Percentiles rank a stretch among this genome's conserved stretches.
Evolutionary conservation across 2,113 vertebrate species (phyloP).

Genomic region (Picathartes gymnocephalus): DNA sequence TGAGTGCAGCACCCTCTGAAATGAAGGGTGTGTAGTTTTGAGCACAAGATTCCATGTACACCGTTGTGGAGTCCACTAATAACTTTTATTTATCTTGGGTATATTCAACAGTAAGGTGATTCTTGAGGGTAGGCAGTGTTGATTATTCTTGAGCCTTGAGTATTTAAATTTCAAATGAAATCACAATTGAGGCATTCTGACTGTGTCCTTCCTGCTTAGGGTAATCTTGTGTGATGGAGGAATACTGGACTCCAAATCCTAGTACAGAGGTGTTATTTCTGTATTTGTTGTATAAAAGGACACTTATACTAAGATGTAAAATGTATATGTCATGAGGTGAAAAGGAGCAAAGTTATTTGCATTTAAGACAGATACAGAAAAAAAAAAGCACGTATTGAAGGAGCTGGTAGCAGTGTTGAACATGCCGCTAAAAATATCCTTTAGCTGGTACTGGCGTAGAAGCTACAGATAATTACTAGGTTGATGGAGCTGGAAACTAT

Average conservation of each 20-base stretch:
- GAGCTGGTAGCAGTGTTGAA: not conserved
- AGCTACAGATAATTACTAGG: not conserved
- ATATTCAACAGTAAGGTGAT: not conserved
- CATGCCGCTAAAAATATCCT: not conserved
- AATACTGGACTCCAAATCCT: not conserved
- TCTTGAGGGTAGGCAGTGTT: not conserved
- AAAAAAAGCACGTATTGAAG: not conserved
- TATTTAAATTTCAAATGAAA: conserved; percentile 2
- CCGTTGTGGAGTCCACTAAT: not conserved
- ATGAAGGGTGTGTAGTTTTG: not conserved
- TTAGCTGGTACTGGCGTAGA: not conserved
- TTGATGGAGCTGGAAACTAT: not conserved
- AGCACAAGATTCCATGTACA: not conserved
- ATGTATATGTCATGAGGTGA: not conserved
- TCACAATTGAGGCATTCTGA: not conserved
- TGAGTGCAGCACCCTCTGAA: not conserved
- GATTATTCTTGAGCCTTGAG: not conserved
- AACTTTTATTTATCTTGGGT: not conserved
- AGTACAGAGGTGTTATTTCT: not conserved
- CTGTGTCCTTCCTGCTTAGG: not conserved
- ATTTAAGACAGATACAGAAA: not conserved
- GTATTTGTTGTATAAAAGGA: not conserved
- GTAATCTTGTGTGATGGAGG: not conserved
- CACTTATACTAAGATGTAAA: not conserved
- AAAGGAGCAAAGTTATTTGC: not conserved